Evolutionary conservation across 2,113 vertebrate species (phyloP).

Genomic region (Salvelinus fontinalis): DNA sequence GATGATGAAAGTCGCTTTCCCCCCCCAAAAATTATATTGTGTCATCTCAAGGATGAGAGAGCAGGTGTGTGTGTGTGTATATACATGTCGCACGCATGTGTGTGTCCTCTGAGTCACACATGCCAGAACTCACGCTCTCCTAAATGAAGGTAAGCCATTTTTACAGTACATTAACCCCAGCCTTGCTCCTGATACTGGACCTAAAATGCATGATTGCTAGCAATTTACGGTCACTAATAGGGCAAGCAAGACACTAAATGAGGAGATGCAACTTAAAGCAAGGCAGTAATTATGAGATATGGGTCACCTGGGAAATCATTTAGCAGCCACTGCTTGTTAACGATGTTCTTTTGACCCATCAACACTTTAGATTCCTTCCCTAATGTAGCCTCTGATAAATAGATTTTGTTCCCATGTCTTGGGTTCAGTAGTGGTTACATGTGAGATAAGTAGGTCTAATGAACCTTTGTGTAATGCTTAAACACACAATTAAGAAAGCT

Average conservation of each 20-base stretch:
- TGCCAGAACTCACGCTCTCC: background rate
- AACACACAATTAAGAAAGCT: background rate
- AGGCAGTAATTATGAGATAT: constrained; percentile 1
- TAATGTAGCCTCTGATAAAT: background rate
- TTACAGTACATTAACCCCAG: constrained; percentile 6
- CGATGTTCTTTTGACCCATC: background rate
- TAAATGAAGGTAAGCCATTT: constrained; percentile 9
- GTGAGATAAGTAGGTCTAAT: too few relatives aligned
- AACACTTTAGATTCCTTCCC: background rate
- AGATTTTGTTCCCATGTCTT: background rate
- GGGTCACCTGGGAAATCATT: background rate
- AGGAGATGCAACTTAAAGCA: constrained; percentile 3
- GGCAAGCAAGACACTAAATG: background rate
- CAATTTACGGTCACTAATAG: constrained; percentile 7
- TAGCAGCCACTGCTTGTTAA: background rate
- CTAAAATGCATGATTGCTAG: background rate
- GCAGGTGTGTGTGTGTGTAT: constrained; percentile 4
- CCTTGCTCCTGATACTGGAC: background rate
- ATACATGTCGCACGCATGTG: background rate
- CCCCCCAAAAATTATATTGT: too few relatives aligned
- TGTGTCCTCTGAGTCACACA: background rate
- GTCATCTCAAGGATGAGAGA: background rate
- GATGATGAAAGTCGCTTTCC: too few relatives aligned
- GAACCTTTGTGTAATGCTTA: too few relatives aligned
- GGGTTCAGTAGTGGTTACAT: background rate